Conservation (phyloP, 2,888 invertebrate genomes). For the Calameuta filiformis region DNA sequence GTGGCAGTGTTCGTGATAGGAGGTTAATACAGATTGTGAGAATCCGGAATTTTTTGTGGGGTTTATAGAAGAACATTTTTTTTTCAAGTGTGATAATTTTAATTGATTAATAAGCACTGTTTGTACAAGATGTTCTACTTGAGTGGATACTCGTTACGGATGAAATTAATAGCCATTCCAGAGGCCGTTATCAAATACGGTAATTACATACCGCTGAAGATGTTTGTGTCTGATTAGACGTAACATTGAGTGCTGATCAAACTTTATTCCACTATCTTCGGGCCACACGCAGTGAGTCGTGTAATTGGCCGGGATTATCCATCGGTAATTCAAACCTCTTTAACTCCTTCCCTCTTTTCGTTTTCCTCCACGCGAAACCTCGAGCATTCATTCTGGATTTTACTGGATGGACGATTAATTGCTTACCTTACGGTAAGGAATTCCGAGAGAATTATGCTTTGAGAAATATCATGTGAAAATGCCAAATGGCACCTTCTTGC, state of each 20-base stretch:
- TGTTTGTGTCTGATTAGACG: constrained; percentile 33
- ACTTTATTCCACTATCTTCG: constrained; percentile 28
- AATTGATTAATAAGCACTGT: not conserved
- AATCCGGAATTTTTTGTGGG: constrained; percentile 17
- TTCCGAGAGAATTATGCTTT: not conserved
- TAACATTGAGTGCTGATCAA: constrained; percentile 44
- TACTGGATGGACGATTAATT: not conserved
- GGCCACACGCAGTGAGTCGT: constrained; percentile 16
- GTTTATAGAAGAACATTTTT: not conserved
- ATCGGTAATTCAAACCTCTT: not conserved
- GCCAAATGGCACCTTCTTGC: not conserved
- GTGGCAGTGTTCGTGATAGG: not conserved
- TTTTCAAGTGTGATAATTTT: not conserved
- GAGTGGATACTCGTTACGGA: not conserved
- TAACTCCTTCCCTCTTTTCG: not conserved
- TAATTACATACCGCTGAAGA: not conserved
- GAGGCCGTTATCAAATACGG: not conserved
- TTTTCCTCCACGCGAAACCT: not conserved
- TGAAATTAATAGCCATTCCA: not conserved
- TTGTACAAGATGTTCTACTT: not conserved
- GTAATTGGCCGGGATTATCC: constrained; percentile 32
- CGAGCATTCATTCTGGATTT: not conserved
- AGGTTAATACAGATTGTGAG: not conserved
- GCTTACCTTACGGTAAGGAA: not conserved
- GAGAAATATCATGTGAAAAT: not conserved